phyloP scores from a whole-genome alignment of 2,888 invertebrate species.

The Dryadula phaetusa region DNA sequence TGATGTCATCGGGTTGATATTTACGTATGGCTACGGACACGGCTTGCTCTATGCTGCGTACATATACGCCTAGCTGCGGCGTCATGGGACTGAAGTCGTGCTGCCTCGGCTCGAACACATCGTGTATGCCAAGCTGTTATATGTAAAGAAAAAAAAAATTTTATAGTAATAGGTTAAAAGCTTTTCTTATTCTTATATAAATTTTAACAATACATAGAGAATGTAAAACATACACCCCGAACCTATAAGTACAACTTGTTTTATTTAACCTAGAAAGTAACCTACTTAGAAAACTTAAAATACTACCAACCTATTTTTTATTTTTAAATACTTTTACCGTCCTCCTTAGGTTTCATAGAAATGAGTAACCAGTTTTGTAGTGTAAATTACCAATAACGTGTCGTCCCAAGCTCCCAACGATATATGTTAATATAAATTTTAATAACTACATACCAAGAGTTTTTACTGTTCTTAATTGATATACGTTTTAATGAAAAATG shows the following conservation, averaged over 20 bases:
- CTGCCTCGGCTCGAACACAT: slow-evolving; percentile 91
- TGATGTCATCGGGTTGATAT: slow-evolving; percentile 85
- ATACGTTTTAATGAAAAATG: slow-evolving; percentile 17
- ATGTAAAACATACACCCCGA: too few species aligned
- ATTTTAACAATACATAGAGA: too few species aligned
- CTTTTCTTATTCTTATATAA: too few species aligned
- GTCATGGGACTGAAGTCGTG: slow-evolving; percentile 93
- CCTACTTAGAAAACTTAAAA: too few species aligned
- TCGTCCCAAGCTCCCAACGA: not conserved
- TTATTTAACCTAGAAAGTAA: too few species aligned
- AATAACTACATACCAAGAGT: not conserved
- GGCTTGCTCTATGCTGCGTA: slow-evolving; percentile 92
- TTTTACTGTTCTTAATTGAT: slow-evolving; percentile 19
- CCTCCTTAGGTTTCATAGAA: slow-evolving; percentile 8
- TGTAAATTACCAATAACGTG: not conserved
- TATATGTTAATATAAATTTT: not conserved
- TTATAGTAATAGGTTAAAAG: too few species aligned
- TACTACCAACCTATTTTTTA: not conserved
- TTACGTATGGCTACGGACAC: slow-evolving; percentile 93
- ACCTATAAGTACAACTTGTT: too few species aligned
- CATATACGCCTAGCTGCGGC: slow-evolving; percentile 89
- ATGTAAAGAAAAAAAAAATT: too few species aligned
- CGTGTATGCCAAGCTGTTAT: slow-evolving; percentile 90
- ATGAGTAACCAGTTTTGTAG: slow-evolving; percentile 9
- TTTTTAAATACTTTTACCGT: not conserved